These are phyloP conservation scores for Muscicapa adusta DNA, from an alignment of 2,113 vertebrate genomes.

Conservation along the genomic window DNA sequence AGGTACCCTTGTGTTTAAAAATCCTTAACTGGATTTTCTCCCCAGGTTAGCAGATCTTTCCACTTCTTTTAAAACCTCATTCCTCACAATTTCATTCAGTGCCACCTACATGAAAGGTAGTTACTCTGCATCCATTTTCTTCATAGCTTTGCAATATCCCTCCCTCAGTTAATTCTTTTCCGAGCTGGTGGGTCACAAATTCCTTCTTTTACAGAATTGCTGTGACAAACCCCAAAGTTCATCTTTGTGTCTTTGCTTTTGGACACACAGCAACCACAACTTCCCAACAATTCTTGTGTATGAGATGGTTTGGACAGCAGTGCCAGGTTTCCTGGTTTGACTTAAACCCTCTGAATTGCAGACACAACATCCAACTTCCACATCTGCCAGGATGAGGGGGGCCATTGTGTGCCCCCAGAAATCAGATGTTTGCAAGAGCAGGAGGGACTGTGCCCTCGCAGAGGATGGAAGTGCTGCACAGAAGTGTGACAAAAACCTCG, in stretches of 20 bases:
- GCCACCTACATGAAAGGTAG: neutral
- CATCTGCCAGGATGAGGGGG: neutral
- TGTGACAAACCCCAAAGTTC: neutral
- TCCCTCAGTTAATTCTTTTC: neutral
- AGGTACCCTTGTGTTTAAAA: neutral
- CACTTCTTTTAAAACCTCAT: neutral
- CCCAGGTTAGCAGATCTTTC: neutral
- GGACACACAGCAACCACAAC: neutral
- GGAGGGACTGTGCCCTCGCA: neutral
- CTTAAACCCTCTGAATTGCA: neutral
- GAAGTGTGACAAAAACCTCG: neutral
- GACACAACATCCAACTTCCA: conserved; percentile 9
- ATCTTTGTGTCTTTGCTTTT: neutral
- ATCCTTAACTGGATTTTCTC: neutral
- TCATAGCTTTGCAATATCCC: neutral
- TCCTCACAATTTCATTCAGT: neutral
- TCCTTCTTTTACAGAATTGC: neutral
- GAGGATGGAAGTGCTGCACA: conserved; percentile 38
- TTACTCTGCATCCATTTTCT: neutral
- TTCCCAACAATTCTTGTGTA: neutral
- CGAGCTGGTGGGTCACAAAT: neutral
- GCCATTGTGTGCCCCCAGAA: conserved; percentile 3
- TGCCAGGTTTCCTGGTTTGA: neutral
- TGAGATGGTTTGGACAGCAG: neutral
- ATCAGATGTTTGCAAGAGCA: neutral